Evolutionary conservation across 2,113 vertebrate species (phyloP).

Genomic region (Capreolus pygargus): DNA sequence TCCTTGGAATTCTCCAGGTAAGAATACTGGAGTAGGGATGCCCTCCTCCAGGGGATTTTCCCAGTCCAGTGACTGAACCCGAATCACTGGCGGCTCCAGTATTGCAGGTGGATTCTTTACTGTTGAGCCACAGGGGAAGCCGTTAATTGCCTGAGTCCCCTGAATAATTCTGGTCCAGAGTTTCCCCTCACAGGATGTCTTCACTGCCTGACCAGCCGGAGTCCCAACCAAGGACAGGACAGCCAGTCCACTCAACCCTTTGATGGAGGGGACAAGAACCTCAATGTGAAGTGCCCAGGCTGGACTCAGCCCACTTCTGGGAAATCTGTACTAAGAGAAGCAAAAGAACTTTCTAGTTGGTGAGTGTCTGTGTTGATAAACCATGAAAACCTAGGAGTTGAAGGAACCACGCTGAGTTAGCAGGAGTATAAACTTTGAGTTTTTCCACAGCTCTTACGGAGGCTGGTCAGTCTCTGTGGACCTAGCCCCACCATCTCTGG

Average conservation of each 20-base stretch:
- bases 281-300: neutral
- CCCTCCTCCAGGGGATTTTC: neutral
- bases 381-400: neutral
- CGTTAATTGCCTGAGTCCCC: neutral
- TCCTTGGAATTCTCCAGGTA: neutral
- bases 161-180: neutral
- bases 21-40: neutral
- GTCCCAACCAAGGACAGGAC: too few species aligned
- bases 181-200: neutral
- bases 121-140: neutral
- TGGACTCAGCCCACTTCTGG: neutral
- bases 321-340: neutral
- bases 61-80: neutral
- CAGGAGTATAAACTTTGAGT: neutral
- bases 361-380: neutral
- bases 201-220: neutral
- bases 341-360: neutral
- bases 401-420: neutral
- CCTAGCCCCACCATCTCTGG: fast-evolving
- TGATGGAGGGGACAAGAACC: neutral
- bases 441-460: neutral
- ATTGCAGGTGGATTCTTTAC: neutral
- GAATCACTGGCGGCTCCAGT: fast-evolving
- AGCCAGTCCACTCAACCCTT: neutral
- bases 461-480: neutral